phyloP scores from a whole-genome alignment of 2,888 invertebrate species.

The Erannis defoliaria region DNA sequence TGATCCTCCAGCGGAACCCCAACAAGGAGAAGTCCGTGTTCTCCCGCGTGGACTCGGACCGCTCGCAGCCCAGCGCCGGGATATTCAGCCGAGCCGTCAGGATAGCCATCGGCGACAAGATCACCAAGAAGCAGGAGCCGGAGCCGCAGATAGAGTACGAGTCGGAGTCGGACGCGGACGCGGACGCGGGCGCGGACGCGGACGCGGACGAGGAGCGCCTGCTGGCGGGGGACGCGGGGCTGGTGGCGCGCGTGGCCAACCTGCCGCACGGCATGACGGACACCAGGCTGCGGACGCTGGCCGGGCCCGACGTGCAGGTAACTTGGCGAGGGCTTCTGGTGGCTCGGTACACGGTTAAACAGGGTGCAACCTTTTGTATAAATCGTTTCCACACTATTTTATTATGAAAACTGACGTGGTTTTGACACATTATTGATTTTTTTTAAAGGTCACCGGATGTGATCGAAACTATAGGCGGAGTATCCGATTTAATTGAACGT shows the following conservation, averaged over 20 bases:
- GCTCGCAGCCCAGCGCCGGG: constrained; percentile 65
- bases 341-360: neutral
- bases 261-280: constrained; percentile 81
- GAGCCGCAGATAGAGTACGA: constrained; percentile 67
- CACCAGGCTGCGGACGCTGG: constrained; percentile 73
- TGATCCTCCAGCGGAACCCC: constrained; percentile 69
- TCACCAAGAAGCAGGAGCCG: constrained; percentile 39
- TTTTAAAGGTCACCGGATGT: too few relatives aligned
- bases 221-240: constrained; percentile 50
- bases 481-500: too few relatives aligned
- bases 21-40: constrained; percentile 65
- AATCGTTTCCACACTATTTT: too few relatives aligned
- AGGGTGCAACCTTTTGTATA: too few relatives aligned
- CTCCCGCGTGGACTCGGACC: constrained; percentile 63
- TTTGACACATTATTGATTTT: too few relatives aligned
- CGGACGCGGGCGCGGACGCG: constrained; percentile 64
- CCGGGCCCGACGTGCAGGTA: constrained; percentile 81
- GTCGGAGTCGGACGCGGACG: constrained; percentile 61
- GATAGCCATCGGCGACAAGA: constrained; percentile 59
- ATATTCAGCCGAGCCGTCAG: constrained; percentile 77
- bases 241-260: constrained; percentile 64
- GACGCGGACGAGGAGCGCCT: constrained; percentile 58
- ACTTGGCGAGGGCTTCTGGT: constrained; percentile 38
- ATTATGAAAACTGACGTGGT: too few relatives aligned
- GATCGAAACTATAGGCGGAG: too few relatives aligned